Percentiles rank a stretch among this genome's conserved stretches.
Evolutionary conservation across 2,888 invertebrate genomes (phyloP).

Genomic region (Neoaliturus tenellus): DNA sequence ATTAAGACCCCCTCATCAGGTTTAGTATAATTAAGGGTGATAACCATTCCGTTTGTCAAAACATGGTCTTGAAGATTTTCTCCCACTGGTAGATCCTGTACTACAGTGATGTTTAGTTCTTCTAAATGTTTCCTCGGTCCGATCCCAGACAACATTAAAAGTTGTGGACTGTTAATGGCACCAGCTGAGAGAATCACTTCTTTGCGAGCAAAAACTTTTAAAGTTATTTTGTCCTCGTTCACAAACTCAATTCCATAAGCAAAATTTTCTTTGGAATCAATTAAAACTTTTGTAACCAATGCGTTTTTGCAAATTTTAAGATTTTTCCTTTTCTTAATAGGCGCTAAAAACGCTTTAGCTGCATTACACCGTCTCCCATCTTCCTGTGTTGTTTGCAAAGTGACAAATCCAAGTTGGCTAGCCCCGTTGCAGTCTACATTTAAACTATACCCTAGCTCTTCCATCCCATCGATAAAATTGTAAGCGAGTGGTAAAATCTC

Average conservation of each 20-base stretch:
- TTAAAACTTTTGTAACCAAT: conserved; percentile 76
- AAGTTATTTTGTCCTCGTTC: conserved; percentile 72
- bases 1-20: neutral
- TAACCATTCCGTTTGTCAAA: conserved; percentile 51
- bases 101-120: conserved; percentile 74
- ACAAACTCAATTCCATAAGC: conserved; percentile 77
- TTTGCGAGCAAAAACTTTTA: conserved; percentile 75
- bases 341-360: conserved; percentile 63
- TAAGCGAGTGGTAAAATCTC: conserved; percentile 62
- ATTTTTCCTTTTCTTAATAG: conserved; percentile 71
- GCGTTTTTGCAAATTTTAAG: conserved; percentile 77
- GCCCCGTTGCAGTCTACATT: conserved; percentile 62
- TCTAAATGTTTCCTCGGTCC: conserved; percentile 78
- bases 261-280: conserved; percentile 73
- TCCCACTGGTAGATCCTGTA: conserved; percentile 78
- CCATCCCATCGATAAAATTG: conserved; percentile 61
- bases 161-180: conserved; percentile 86
- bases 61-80: conserved; percentile 73
- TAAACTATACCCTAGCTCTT: conserved; percentile 68
- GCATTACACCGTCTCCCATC: conserved; percentile 63
- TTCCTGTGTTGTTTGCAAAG: conserved; percentile 60
- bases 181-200: conserved; percentile 87
- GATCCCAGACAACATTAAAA: conserved; percentile 88
- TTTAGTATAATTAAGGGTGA: conserved; percentile 56
- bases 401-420: conserved; percentile 58